Conservation (phyloP, 2,797 vertebrate species). For the Poecilia gillii region DNA sequence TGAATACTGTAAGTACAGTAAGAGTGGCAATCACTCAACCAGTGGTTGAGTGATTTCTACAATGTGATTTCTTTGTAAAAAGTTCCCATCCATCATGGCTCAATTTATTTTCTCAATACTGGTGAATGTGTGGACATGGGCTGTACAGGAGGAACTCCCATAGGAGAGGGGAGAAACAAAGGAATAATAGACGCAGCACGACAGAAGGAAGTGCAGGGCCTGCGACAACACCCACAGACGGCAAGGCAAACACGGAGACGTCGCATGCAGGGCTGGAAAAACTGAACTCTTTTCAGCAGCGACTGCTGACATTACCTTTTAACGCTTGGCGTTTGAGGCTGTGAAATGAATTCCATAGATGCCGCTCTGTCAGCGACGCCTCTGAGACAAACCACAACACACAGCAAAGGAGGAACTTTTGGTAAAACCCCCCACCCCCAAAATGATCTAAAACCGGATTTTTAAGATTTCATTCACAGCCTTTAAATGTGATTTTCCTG, state of each 20-base stretch:
- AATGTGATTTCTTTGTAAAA: neutral
- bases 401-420: neutral
- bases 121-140: conserved; percentile 13
- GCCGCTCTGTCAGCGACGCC: conserved; percentile 1
- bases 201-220: conserved; percentile 55
- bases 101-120: conserved; percentile 5
- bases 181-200: conserved; percentile 68
- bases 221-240: conserved; percentile 64
- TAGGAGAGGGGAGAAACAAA: conserved; percentile 33
- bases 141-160: conserved; percentile 31
- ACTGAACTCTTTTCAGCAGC: conserved; percentile 19
- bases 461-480: neutral
- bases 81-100: neutral
- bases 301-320: conserved; percentile 50
- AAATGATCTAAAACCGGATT: neutral
- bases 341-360: conserved; percentile 32
- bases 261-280: conserved; percentile 1
- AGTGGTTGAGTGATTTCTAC: neutral
- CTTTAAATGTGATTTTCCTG: neutral
- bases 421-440: too few relatives aligned
- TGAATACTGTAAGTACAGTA: neutral
- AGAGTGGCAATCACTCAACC: too few relatives aligned
- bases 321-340: conserved; percentile 19
- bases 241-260: conserved; percentile 26
- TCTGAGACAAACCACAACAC: neutral